Percentiles rank a stretch among this genome's conserved stretches.
These are phyloP conservation scores for Strigamia transsilvanica DNA, from an alignment of 2,888 invertebrate genomes.

Conservation along the genomic window DNA sequence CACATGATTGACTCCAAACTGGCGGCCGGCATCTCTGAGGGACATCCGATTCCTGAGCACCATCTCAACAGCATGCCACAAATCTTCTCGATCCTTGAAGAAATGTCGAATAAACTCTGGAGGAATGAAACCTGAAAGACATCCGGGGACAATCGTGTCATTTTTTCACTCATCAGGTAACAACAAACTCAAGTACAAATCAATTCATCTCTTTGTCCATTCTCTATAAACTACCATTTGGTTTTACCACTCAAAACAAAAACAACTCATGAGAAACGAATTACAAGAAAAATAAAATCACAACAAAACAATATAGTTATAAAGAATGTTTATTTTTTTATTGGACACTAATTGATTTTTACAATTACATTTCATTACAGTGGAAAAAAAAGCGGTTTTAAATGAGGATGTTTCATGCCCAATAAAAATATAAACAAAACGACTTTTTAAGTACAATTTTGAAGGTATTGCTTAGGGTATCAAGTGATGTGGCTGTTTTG, in stretches of 20 bases:
- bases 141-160: slow-evolving; percentile 8
- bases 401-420: not conserved
- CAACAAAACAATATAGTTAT: not conserved
- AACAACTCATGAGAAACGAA: not conserved
- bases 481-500: not conserved
- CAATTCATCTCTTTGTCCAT: slow-evolving; percentile 3
- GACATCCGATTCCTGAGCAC: slow-evolving; percentile 17
- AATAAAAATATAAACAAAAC: not conserved
- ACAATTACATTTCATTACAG: not conserved
- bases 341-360: not conserved
- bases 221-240: not conserved
- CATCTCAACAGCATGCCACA: slow-evolving; percentile 12
- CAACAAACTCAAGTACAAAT: not conserved
- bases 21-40: slow-evolving; percentile 32
- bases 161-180: slow-evolving; percentile 6
- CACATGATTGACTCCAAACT: slow-evolving; percentile 40
- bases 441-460: not conserved
- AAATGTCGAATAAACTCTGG: slow-evolving; percentile 3
- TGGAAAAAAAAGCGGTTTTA: no score
- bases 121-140: not conserved
- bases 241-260: not conserved
- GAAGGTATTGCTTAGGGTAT: not conserved
- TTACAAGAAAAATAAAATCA: not conserved
- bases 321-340: not conserved
- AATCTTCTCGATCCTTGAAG: slow-evolving; percentile 2